Conservation (phyloP, 2,797 vertebrate species). For the Odontamblyopus lacepedii region DNA sequence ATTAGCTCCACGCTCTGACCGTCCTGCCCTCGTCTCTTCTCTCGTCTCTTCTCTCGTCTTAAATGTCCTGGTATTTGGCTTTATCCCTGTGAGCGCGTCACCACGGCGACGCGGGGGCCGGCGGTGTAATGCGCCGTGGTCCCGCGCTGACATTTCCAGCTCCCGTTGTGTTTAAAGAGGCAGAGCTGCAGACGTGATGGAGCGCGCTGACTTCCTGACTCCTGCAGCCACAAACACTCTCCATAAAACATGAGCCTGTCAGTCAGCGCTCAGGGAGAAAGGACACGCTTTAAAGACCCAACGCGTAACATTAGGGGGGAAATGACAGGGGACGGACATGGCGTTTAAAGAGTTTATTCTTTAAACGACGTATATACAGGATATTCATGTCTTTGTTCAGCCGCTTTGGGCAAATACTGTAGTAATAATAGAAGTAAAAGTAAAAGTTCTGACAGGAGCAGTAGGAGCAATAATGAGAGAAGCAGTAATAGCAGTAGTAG, state of each 20-base stretch:
- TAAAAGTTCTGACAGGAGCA: too few relatives aligned
- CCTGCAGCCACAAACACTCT: slow-evolving; percentile 45
- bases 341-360: too few relatives aligned
- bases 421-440: too few relatives aligned
- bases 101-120: slow-evolving; percentile 52
- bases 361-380: too few relatives aligned
- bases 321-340: too few relatives aligned
- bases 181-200: slow-evolving; percentile 73
- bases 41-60: slow-evolving; percentile 40
- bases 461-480: too few relatives aligned
- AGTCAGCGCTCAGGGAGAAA: slow-evolving; percentile 8
- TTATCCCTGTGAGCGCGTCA: slow-evolving; percentile 56
- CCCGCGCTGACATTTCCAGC: slow-evolving; percentile 76
- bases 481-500: too few relatives aligned
- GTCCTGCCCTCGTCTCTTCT: slow-evolving; percentile 22
- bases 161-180: slow-evolving; percentile 77
- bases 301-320: too few relatives aligned
- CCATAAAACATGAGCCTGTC: slow-evolving; percentile 48
- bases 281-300: not conserved
- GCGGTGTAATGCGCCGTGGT: slow-evolving; percentile 71
- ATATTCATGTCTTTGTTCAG: too few relatives aligned
- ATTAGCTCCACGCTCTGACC: slow-evolving; percentile 22
- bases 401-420: too few relatives aligned
- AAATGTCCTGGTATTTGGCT: slow-evolving; percentile 53
- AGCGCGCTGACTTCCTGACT: slow-evolving; percentile 64